A percentile compares a stretch with the other conserved stretches of the same genome.
phyloP scores from a whole-genome alignment of 2,797 vertebrate species.

The Eleutherodactylus coqui region DNA sequence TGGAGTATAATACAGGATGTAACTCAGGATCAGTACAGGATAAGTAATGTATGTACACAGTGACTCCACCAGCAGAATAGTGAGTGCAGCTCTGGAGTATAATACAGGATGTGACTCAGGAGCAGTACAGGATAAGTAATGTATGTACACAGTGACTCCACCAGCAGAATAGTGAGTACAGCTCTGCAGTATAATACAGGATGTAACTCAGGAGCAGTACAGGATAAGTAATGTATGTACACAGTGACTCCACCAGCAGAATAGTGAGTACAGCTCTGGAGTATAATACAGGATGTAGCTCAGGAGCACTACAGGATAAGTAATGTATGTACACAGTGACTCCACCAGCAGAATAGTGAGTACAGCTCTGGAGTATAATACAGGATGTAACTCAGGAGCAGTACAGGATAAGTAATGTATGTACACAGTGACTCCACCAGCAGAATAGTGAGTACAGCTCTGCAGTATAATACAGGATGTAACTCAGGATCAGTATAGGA shows the following conservation, averaged over 20 bases:
- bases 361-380: not conserved
- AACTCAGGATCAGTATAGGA: conserved; percentile 30
- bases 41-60: too few relatives aligned
- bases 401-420: conserved; percentile 3
- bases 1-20: too few relatives aligned
- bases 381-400: not conserved
- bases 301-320: not conserved
- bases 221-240: not conserved
- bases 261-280: too few relatives aligned
- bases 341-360: not conserved
- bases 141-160: too few relatives aligned
- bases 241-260: not conserved
- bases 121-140: too few relatives aligned
- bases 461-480: conserved; percentile 17
- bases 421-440: not conserved
- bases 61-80: too few relatives aligned
- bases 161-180: not conserved
- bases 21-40: too few relatives aligned
- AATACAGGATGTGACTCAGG: too few relatives aligned
- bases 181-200: not conserved
- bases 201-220: not conserved
- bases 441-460: conserved; percentile 7
- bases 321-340: not conserved
- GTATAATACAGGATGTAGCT: too few relatives aligned
- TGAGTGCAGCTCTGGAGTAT: too few relatives aligned